Percentiles rank a stretch among this genome's conserved stretches.
phyloP scores from a whole-genome alignment of 2,888 invertebrate species.

The Helobdella robusta region DNA sequence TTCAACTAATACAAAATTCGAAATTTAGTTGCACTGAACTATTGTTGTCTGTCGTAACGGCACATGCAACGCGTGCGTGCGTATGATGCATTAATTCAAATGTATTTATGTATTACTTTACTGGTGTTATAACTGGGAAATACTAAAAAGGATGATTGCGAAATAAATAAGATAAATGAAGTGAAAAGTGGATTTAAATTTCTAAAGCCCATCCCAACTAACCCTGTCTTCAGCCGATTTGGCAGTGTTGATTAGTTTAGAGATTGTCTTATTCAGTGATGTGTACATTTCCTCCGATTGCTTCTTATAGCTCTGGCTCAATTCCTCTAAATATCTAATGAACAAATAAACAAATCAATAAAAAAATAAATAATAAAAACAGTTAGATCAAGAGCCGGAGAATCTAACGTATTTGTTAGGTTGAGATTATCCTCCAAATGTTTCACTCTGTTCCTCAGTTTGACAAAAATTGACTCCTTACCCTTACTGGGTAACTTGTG shows the following conservation, averaged over 20 bases:
- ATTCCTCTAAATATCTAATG: constrained; percentile 72
- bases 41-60: background rate
- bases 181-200: background rate
- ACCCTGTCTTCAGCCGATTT: constrained; percentile 34
- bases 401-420: constrained; percentile 66
- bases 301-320: constrained; percentile 85
- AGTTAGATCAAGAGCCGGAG: background rate
- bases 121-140: background rate
- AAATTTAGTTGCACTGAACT: background rate
- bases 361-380: constrained; percentile 9
- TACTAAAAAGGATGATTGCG: background rate
- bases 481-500: constrained; percentile 27
- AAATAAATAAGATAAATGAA: background rate
- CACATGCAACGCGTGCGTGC: no score
- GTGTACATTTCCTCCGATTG: constrained; percentile 88
- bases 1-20: background rate
- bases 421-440: constrained; percentile 92
- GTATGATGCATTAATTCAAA: background rate
- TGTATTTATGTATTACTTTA: background rate
- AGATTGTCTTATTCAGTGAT: constrained; percentile 68
- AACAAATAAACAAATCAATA: constrained; percentile 4
- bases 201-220: no score
- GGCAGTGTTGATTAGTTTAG: constrained; percentile 52
- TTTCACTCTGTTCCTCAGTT: constrained; percentile 89
- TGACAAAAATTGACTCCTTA: constrained; percentile 56